Evolutionary conservation across 2,113 vertebrate genomes (phyloP).

Genomic region (Motacilla tschutschensis): DNA sequence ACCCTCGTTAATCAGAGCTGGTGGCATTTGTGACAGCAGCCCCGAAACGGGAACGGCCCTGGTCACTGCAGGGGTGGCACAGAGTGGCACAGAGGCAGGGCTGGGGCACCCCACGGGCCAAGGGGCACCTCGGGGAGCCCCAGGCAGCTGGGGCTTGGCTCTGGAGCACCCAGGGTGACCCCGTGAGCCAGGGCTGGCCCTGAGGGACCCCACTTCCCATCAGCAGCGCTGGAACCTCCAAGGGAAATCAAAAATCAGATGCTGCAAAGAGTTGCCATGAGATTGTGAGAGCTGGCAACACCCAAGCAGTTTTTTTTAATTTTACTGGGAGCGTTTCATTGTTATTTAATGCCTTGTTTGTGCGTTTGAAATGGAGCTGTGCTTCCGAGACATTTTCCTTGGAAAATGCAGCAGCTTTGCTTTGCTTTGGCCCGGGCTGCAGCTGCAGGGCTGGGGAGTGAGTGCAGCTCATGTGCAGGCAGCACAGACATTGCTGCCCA

Average conservation of each 20-base stretch:
- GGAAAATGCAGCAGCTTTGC: rapidly evolving
- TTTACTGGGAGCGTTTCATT: neutral
- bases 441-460: neutral
- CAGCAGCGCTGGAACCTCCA: neutral
- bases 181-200: neutral
- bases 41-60: rapidly evolving
- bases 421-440: neutral
- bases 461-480: rapidly evolving
- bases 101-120: neutral
- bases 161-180: neutral
- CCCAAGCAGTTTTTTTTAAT: neutral
- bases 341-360: slow-evolving; percentile 37
- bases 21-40: neutral
- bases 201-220: neutral
- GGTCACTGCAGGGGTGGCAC: neutral
- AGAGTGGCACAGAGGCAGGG: neutral
- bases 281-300: neutral
- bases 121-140: neutral
- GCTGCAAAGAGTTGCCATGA: neutral
- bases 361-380: neutral
- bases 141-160: neutral
- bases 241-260: neutral
- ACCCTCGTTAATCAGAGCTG: rapidly evolving
- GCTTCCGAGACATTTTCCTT: neutral
- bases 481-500: rapidly evolving